A percentile compares a stretch with the other conserved stretches of the same genome.
Conservation (phyloP, 2,113 vertebrate genomes). For the Sylvilagus bachmani region DNA sequence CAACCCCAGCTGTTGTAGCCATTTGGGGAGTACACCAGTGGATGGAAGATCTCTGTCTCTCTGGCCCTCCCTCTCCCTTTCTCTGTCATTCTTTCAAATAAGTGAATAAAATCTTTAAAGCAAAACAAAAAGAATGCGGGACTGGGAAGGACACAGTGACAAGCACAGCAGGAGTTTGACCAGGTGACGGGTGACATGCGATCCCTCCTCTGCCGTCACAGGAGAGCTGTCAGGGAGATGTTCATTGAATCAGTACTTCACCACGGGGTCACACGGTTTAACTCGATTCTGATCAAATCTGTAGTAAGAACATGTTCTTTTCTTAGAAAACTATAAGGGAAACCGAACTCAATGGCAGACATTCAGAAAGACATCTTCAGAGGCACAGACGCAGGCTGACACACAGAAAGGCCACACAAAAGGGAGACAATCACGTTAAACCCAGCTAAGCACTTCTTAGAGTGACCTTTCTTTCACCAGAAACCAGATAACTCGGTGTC, state of each 20-base stretch:
- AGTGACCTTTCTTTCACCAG: constrained; percentile 11
- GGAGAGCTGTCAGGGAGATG: neutral
- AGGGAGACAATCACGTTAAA: constrained; percentile 28
- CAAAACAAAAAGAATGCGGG: no score
- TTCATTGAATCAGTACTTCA: neutral
- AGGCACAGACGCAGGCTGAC: neutral
- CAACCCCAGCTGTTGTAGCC: no score
- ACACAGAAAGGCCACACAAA: neutral
- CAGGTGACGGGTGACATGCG: neutral
- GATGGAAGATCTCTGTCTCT: no score
- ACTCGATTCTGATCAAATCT: constrained; percentile 37
- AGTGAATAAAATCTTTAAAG: no score
- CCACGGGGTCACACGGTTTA: neutral
- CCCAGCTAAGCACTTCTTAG: neutral
- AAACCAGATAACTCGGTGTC: neutral
- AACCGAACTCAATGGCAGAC: neutral
- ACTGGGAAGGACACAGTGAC: no score
- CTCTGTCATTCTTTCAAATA: no score
- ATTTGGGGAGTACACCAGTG: no score
- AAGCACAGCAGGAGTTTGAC: neutral
- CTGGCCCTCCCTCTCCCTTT: no score
- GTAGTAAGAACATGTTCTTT: neutral
- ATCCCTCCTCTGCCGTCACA: neutral
- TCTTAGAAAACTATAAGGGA: neutral
- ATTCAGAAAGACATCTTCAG: neutral